A percentile compares a stretch with the other conserved stretches of the same genome.
Evolutionary conservation across 2,888 invertebrate genomes (phyloP).

Genomic region (Colletes collaris): DNA sequence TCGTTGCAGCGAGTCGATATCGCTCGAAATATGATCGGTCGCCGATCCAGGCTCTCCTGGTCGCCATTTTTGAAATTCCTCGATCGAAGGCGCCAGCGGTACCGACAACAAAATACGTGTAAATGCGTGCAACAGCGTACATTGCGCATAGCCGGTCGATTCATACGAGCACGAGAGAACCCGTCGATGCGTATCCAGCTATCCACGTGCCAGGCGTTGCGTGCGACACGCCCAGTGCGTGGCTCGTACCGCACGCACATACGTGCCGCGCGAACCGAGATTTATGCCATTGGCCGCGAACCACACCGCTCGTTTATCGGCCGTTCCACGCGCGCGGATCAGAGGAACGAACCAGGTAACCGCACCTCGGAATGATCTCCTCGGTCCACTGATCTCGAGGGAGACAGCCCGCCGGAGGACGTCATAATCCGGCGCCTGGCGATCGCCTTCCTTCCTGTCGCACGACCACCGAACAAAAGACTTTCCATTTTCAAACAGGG

Average conservation of each 20-base stretch:
- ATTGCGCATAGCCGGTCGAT: constrained; percentile 34
- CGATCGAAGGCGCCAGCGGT: constrained; percentile 1
- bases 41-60: not conserved
- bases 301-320: constrained; percentile 69
- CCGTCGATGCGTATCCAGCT: constrained; percentile 70
- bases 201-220: constrained; percentile 78
- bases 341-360: constrained; percentile 40
- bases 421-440: constrained; percentile 4
- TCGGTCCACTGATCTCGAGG: constrained; percentile 28
- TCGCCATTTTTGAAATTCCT: constrained; percentile 20
- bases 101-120: constrained; percentile 33
- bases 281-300: constrained; percentile 74
- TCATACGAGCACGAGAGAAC: constrained; percentile 56
- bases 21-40: not conserved
- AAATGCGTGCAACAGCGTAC: constrained; percentile 40
- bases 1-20: too few relatives aligned
- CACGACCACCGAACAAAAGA: not conserved
- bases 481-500: constrained; percentile 5
- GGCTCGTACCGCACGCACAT: constrained; percentile 71
- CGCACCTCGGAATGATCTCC: constrained; percentile 26
- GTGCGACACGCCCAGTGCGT: constrained; percentile 78
- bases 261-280: constrained; percentile 67
- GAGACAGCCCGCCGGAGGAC: not conserved
- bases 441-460: not conserved
- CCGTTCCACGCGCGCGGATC: constrained; percentile 59